These are phyloP conservation scores for Phyllotis vaccarum DNA, from an alignment of 2,797 vertebrate genomes.

Conservation along the genomic window DNA sequence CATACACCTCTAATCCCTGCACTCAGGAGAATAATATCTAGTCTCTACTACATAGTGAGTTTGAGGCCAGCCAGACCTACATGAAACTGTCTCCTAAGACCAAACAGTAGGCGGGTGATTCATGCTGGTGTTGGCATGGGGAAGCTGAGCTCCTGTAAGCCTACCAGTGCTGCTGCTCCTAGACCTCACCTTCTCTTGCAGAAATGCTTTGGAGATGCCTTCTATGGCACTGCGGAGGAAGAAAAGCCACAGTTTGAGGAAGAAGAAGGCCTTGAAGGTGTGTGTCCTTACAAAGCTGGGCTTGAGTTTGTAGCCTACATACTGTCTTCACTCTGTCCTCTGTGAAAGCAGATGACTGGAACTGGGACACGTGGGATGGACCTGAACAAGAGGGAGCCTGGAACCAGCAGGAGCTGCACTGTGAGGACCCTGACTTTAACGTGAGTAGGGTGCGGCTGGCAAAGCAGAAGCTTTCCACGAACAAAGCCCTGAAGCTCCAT, in stretches of 20 bases:
- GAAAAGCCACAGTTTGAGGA: conserved; percentile 95
- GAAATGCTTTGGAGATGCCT: conserved; percentile 93
- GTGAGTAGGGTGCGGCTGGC: conserved; percentile 83
- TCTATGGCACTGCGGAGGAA: conserved; percentile 90
- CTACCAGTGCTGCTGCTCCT: neutral
- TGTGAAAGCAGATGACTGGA: conserved; percentile 91
- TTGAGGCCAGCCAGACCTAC: neutral
- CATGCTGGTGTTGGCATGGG: neutral
- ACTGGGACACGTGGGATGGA: conserved; percentile 94
- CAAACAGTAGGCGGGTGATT: neutral
- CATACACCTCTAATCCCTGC: neutral
- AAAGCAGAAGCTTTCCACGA: neutral
- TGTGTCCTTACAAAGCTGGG: neutral
- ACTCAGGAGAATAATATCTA: neutral
- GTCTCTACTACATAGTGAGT: neutral
- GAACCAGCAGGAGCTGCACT: conserved; percentile 86
- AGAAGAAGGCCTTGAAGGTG: conserved; percentile 92
- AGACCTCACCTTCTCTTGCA: conserved; percentile 65
- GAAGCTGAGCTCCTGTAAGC: neutral
- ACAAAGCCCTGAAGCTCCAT: neutral
- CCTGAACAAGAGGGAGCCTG: conserved; percentile 53
- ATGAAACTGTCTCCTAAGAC: neutral
- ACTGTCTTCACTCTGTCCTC: neutral
- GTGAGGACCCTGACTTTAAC: conserved; percentile 93
- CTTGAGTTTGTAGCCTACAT: rapidly evolving